Percentiles rank a stretch among this genome's conserved stretches.
Evolutionary conservation across 2,113 vertebrate species (phyloP).

Genomic region (Microcebus griseorufus): DNA sequence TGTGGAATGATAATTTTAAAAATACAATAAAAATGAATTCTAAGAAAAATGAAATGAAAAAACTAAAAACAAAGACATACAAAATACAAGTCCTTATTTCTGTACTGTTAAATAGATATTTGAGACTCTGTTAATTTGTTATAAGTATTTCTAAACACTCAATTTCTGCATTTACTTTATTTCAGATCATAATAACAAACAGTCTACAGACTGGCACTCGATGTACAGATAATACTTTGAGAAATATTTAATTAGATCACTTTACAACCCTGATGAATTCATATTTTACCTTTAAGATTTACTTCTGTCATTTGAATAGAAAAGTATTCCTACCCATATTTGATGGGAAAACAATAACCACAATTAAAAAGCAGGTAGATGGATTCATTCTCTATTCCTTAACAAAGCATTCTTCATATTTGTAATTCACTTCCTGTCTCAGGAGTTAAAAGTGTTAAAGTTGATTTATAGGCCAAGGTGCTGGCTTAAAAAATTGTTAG

Average conservation of each 20-base stretch:
- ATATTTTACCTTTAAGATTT: constrained; percentile 2
- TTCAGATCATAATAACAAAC: not conserved
- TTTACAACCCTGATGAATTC: not conserved
- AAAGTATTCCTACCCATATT: not conserved
- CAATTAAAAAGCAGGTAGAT: not conserved
- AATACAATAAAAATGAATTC: not conserved
- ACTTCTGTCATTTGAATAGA: not conserved
- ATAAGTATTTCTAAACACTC: not conserved
- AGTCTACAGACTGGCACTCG: not conserved
- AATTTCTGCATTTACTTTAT: not conserved
- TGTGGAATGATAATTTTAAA: not conserved
- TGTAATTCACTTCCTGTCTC: not conserved
- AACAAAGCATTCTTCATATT: not conserved
- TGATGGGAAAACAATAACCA: not conserved
- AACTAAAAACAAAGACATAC: not conserved
- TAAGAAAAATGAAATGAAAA: not conserved
- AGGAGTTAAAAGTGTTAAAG: not conserved
- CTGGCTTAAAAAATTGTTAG: not conserved
- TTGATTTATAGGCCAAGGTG: not conserved
- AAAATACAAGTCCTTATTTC: not conserved
- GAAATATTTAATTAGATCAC: not conserved
- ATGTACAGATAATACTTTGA: not conserved
- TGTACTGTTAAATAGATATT: not conserved
- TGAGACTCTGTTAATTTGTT: not conserved
- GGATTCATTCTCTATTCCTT: not conserved